phyloP scores from a whole-genome alignment of 2,888 invertebrate species.

The Noctua janthina region DNA sequence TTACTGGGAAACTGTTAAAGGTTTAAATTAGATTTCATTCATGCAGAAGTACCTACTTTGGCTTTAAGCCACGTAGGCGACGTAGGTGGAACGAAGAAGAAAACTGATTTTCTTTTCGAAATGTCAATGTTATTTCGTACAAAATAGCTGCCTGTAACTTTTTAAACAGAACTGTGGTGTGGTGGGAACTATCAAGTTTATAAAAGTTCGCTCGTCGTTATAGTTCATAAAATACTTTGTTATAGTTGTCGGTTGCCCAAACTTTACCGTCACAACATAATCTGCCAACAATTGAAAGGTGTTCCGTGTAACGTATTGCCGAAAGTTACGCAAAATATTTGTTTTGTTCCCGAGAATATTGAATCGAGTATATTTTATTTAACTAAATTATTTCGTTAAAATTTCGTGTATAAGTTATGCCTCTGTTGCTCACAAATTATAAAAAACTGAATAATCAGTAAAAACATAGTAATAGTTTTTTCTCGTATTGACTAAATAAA shows the following conservation, averaged over 20 bases:
- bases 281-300: constrained; percentile 5
- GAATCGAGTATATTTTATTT: constrained; percentile 2
- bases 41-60: neutral
- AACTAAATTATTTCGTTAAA: constrained; percentile 29
- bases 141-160: neutral
- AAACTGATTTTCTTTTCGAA: neutral
- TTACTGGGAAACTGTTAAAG: neutral
- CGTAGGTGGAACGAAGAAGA: neutral
- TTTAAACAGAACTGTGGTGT: neutral
- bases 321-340: constrained; percentile 23
- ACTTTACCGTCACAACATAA: neutral
- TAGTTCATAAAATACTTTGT: neutral
- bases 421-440: neutral
- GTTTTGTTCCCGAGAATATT: constrained; percentile 27
- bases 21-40: constrained; percentile 1
- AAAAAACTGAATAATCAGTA: neutral
- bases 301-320: neutral
- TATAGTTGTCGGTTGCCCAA: neutral
- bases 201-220: neutral
- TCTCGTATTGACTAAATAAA: neutral
- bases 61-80: neutral
- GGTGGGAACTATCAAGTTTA: neutral
- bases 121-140: neutral
- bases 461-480: neutral
- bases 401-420: constrained; percentile 27